phyloP scores from a whole-genome alignment of 2,797 vertebrate genomes.

The Thamnophis elegans region DNA sequence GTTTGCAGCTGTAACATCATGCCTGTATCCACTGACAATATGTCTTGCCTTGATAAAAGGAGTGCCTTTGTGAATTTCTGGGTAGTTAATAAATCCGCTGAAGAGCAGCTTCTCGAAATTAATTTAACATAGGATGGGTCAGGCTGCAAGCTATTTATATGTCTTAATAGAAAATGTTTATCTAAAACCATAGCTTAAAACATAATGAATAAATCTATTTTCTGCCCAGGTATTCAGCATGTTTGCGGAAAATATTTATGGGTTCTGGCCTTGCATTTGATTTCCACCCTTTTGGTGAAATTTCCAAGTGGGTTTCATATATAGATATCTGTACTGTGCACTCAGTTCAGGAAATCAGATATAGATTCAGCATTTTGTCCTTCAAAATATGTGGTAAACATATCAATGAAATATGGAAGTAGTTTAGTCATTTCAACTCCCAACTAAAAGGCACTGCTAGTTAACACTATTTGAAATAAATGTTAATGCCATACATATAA shows the following conservation, averaged over 20 bases:
- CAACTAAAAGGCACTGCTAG: background rate
- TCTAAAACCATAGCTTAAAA: background rate
- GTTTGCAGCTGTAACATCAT: conserved; percentile 13
- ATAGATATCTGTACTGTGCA: background rate
- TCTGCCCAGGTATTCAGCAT: background rate
- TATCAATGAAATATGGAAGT: background rate
- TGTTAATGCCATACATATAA: background rate
- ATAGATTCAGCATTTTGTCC: background rate
- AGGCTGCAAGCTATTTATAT: background rate
- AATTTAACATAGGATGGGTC: background rate
- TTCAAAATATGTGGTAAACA: background rate
- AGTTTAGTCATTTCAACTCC: background rate
- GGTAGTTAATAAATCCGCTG: background rate
- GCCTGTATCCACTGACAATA: conserved; percentile 22
- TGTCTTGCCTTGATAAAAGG: background rate
- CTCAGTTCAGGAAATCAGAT: background rate
- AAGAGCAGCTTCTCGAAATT: background rate
- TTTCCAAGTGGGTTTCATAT: background rate
- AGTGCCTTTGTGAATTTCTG: background rate
- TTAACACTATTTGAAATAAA: background rate
- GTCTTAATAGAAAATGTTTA: background rate
- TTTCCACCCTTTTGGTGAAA: background rate
- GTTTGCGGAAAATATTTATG: background rate
- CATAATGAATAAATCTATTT: background rate
- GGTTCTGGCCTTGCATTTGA: background rate